These are phyloP conservation scores for Falco cherrug DNA, from an alignment of 2,797 vertebrate species.

Conservation along the genomic window DNA sequence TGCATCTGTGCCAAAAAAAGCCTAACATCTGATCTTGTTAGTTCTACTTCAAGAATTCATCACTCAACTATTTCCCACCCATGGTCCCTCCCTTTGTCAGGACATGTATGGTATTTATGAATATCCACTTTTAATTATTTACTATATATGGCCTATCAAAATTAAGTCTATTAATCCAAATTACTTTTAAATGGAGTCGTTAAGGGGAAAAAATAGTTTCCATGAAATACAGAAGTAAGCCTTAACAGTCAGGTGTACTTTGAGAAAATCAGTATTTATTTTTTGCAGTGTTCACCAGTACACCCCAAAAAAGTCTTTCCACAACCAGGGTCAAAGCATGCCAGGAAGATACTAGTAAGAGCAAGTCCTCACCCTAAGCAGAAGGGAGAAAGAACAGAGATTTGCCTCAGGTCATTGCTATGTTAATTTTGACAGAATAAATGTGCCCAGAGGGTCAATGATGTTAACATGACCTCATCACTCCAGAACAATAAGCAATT, in stretches of 20 bases:
- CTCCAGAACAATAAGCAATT: conserved; percentile 5
- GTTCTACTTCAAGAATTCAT: not conserved
- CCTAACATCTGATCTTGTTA: not conserved
- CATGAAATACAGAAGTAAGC: not conserved
- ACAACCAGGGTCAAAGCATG: not conserved
- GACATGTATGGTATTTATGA: not conserved
- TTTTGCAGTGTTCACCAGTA: not conserved
- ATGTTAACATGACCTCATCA: conserved; percentile 54
- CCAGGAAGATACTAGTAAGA: not conserved
- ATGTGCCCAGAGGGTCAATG: not conserved
- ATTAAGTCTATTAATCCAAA: not conserved
- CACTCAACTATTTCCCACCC: not conserved
- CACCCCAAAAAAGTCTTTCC: not conserved
- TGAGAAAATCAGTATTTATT: not conserved
- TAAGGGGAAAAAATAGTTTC: not conserved
- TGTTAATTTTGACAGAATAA: conserved; percentile 46
- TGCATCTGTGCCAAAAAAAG: not conserved
- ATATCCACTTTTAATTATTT: not conserved
- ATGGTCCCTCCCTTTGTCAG: not conserved
- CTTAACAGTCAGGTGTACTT: not conserved
- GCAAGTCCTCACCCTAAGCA: not conserved
- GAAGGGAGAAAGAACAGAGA: not conserved
- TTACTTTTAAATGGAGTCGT: not conserved
- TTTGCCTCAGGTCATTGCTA: not conserved
- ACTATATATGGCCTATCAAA: not conserved